Base-by-base conservation (phyloP, 2,888 invertebrate genomes). In the Eupithecia centaureata region DNA sequence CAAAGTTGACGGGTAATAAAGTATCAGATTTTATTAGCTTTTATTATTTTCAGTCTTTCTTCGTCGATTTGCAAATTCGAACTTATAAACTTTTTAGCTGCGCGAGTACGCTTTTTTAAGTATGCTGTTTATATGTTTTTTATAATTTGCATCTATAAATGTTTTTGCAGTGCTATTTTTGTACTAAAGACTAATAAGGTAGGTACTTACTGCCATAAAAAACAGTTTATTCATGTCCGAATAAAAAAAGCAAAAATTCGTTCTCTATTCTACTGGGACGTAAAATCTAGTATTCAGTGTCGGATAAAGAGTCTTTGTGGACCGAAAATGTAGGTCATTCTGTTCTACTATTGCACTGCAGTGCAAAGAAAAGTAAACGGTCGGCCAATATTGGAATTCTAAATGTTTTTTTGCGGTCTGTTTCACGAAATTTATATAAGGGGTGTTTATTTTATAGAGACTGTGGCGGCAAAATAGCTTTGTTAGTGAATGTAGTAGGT, bases 281-380 rank as follows among this genome's bases (percentile, higher is more conserved):
- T 73, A 68, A 80, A 87, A 89, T 89, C 85, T 84, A 82, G 84
- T 85, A 88, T 88, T 86, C 86, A 84, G 83, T 78, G 79, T 79
- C 76, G 75, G 84, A 83, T 83, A 86, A 88, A 87, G 84, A 84
- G 76, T 82, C 86, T 88, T 89, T 88, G 87, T 86, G 79, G 78
- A 79, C 76, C 77, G 73, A 82, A 87, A 88, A 90, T 86, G 76
- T 89, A 79, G 90, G 90, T 88, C 90, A 88, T 82, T 77, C 82
- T 80, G 78, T 78, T 80, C 71, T 71, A 71, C 75, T 76, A 72
- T 72, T 84, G 80, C 84, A 89, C 79, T 76, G 69, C 62, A 71
- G 75, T 73, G 78, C 81, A 80, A 61, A 73, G 70, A 76, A 79
- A 80, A 78, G 68, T 60, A 68, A 59, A 47, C 30, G 61, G 57